phyloP scores from a whole-genome alignment of 2,888 invertebrate species.

The Teleiodes luculella region DNA sequence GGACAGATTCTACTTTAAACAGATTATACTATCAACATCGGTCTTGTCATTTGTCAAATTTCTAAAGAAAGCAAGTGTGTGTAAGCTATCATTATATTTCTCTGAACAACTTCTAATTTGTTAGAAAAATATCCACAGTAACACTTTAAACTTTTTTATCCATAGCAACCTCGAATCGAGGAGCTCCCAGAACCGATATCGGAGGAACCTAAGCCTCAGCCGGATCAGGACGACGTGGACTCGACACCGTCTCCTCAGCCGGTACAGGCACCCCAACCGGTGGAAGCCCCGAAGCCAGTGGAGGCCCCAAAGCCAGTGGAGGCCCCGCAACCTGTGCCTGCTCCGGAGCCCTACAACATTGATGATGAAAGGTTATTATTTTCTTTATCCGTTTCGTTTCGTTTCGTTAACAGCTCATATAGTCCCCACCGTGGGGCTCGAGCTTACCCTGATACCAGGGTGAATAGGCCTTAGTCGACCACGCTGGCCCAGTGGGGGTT shows the following conservation, averaged over 20 bases:
- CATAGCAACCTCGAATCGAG: conserved; percentile 23
- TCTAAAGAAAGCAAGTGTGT: too few species aligned
- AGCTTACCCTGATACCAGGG: too few species aligned
- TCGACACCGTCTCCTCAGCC: conserved; percentile 13
- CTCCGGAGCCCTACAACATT: conserved; percentile 31
- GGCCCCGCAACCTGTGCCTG: conserved; percentile 13
- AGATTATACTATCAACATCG: too few species aligned
- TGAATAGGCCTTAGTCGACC: too few species aligned
- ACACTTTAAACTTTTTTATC: not conserved
- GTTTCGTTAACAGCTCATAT: too few species aligned
- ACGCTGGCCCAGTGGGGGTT: too few species aligned
- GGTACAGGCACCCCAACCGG: conserved; percentile 14
- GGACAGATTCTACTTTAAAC: too few species aligned
- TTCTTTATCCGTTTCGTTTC: too few species aligned
- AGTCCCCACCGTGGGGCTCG: too few species aligned
- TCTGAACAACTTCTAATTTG: not conserved
- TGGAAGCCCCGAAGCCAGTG: conserved; percentile 9
- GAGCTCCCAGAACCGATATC: conserved; percentile 51
- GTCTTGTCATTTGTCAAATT: too few species aligned
- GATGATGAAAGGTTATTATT: conserved; percentile 41
- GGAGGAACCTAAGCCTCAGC: conserved; percentile 40
- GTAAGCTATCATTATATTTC: not conserved
- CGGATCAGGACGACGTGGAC: too few species aligned
- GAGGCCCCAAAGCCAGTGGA: conserved; percentile 12
- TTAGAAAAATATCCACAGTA: too few species aligned